Conservation (phyloP, 2,888 invertebrate species). For the Bhutanitis thaidina region DNA sequence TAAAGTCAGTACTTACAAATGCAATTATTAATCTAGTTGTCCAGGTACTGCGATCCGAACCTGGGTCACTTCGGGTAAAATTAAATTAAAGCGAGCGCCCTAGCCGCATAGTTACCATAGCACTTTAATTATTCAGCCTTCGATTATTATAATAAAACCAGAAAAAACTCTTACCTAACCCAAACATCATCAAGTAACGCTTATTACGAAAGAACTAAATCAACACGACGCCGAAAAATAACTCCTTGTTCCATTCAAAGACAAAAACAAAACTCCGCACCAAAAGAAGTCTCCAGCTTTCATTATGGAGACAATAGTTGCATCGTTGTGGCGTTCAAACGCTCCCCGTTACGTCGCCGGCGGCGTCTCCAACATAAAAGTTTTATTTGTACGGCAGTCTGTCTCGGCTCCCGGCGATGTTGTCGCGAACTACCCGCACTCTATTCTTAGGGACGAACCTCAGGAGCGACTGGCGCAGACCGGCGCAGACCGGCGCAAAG, state of each 20-base stretch:
- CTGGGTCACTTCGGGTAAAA: no score
- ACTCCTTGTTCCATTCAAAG: neutral
- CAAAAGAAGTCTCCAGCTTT: constrained; percentile 20
- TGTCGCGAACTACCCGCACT: constrained; percentile 22
- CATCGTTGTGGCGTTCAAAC: constrained; percentile 14
- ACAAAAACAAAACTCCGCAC: constrained; percentile 15
- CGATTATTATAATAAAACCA: no score
- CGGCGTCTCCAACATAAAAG: constrained; percentile 35
- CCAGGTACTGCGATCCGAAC: no score
- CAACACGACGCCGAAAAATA: constrained; percentile 11
- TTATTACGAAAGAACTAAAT: neutral
- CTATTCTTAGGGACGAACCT: constrained; percentile 38
- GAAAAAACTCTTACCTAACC: no score
- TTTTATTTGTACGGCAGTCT: constrained; percentile 43
- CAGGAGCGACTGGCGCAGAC: constrained; percentile 24
- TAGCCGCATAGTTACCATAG: no score
- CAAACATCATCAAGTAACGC: no score
- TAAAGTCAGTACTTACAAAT: no score
- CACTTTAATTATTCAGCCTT: no score
- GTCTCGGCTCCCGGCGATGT: constrained; percentile 35
- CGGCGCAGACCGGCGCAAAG: no score
- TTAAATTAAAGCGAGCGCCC: no score
- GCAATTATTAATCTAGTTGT: no score
- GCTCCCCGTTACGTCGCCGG: constrained; percentile 32
- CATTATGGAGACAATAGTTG: constrained; percentile 24